Conservation (phyloP, 2,888 invertebrate species). For the Invenusta paracnida region DNA sequence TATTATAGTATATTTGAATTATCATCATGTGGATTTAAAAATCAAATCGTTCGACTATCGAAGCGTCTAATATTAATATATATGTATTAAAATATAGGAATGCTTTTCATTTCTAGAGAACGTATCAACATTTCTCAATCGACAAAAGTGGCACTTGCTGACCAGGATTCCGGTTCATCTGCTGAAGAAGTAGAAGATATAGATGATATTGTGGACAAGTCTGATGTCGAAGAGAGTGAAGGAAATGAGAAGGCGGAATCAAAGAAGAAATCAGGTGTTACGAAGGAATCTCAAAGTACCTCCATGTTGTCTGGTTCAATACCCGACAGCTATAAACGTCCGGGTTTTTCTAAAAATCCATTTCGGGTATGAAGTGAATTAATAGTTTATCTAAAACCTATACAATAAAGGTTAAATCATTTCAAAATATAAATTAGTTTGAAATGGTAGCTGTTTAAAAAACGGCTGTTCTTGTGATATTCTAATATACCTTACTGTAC, state of each 20-base stretch:
- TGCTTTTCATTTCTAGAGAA: background rate
- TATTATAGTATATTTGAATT: too few species aligned
- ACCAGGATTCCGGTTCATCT: background rate
- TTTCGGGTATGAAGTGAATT: background rate
- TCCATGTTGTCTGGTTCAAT: background rate
- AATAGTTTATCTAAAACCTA: background rate
- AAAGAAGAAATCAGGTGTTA: conserved; percentile 46
- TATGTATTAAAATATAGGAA: too few species aligned
- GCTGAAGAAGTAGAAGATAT: background rate
- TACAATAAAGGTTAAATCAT: too few species aligned
- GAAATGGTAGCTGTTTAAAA: too few species aligned
- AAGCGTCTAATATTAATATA: too few species aligned
- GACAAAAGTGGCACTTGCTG: background rate
- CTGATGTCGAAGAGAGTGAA: background rate
- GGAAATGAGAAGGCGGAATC: background rate
- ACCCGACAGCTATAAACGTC: background rate
- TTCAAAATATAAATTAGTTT: too few species aligned
- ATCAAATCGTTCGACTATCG: too few species aligned
- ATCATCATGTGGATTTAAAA: too few species aligned
- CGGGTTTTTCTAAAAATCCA: background rate
- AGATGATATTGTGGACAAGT: background rate
- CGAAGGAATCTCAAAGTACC: conserved; percentile 7
- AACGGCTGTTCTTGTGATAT: too few species aligned
- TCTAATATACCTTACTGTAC: too few species aligned
- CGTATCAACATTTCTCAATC: background rate